phyloP scores from a whole-genome alignment of 2,888 invertebrate genomes.

The Conchocele bisecta region DNA sequence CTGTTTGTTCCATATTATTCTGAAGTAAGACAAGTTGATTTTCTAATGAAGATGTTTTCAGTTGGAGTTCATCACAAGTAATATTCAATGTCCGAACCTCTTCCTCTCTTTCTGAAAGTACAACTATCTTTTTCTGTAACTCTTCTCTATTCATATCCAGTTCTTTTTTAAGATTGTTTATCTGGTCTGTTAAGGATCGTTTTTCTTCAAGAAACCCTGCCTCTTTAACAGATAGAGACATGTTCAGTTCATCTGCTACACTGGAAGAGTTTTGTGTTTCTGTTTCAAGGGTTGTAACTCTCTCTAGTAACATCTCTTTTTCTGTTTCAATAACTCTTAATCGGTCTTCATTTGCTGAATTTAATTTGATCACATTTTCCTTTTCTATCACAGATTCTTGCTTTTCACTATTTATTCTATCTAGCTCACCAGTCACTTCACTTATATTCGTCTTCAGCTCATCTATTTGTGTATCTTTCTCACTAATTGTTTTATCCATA shows the following conservation, averaged over 20 bases:
- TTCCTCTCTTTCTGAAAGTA: constrained; percentile 11
- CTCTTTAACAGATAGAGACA: constrained; percentile 57
- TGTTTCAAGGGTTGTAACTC: constrained; percentile 61
- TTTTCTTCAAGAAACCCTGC: constrained; percentile 34
- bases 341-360: constrained; percentile 25
- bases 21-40: too few relatives aligned
- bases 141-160: constrained; percentile 12
- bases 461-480: constrained; percentile 63
- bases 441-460: constrained; percentile 57
- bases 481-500: constrained; percentile 29
- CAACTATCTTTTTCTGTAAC: not conserved
- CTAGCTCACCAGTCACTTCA: constrained; percentile 45
- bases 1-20: too few relatives aligned
- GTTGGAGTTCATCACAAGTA: too few relatives aligned
- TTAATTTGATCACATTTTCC: constrained; percentile 34
- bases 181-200: constrained; percentile 47
- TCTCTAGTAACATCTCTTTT: constrained; percentile 60
- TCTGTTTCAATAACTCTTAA: constrained; percentile 58
- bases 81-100: constrained; percentile 7
- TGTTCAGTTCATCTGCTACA: constrained; percentile 49
- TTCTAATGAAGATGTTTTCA: too few relatives aligned
- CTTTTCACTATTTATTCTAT: constrained; percentile 34
- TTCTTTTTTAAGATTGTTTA: constrained; percentile 5
- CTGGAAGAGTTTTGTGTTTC: constrained; percentile 18
- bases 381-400: constrained; percentile 29